Conservation (phyloP, 2,888 invertebrate species). For the Andricus curvator region DNA sequence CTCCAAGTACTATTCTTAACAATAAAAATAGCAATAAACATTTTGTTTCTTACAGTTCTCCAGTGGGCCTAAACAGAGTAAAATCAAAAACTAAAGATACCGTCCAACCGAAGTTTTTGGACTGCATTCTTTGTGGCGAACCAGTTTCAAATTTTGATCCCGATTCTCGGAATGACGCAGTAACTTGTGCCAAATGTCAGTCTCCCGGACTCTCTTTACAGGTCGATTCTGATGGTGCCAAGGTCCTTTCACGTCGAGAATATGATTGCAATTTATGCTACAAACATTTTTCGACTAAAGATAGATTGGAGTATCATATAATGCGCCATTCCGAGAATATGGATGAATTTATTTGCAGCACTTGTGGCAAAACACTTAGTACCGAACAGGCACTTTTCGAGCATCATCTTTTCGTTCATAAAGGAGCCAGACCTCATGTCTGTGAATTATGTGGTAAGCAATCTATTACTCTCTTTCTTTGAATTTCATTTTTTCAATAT, state of each 20-base stretch:
- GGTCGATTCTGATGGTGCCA: conserved; percentile 57
- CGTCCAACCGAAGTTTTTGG: not conserved
- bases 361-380: conserved; percentile 61
- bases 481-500: too few relatives aligned
- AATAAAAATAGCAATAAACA: not conserved
- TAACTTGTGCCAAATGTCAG: conserved; percentile 59
- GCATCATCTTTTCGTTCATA: conserved; percentile 65
- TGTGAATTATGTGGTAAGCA: conserved; percentile 60
- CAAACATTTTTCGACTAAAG: conserved; percentile 61
- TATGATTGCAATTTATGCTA: conserved; percentile 62
- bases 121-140: conserved; percentile 59
- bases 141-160: conserved; percentile 56
- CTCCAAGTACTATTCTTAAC: not conserved
- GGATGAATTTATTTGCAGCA: conserved; percentile 60
- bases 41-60: not conserved
- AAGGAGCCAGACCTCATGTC: conserved; percentile 61
- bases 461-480: not conserved
- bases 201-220: conserved; percentile 57
- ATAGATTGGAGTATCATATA: conserved; percentile 63
- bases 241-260: conserved; percentile 58
- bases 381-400: conserved; percentile 63
- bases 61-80: not conserved
- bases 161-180: conserved; percentile 56
- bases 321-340: conserved; percentile 63
- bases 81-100: conserved; percentile 43